Conservation (phyloP, 2,113 vertebrate genomes). For the Xiphophorus hellerii region DNA sequence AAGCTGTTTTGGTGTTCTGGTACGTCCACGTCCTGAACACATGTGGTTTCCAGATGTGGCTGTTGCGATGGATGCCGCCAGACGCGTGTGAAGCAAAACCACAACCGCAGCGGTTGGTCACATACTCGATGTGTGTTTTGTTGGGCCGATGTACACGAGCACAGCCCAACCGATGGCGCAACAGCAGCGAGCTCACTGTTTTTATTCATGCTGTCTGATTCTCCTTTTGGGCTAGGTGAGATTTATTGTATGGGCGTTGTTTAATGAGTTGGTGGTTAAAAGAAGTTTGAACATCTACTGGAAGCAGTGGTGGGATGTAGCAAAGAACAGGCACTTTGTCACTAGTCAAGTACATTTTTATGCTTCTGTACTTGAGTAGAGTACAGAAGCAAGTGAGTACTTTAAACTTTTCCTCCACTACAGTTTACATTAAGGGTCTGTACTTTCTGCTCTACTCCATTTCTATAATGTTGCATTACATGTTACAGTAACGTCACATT, state of each 20-base stretch:
- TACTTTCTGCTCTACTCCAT: too few relatives aligned
- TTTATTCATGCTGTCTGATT: background rate
- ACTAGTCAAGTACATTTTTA: too few relatives aligned
- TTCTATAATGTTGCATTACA: too few relatives aligned
- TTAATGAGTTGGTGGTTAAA: background rate
- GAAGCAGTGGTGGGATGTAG: too few relatives aligned
- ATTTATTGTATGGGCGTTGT: background rate
- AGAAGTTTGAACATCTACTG: background rate
- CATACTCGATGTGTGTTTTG: constrained; percentile 18
- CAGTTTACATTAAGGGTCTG: too few relatives aligned
- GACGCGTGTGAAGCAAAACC: constrained; percentile 32
- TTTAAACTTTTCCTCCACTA: too few relatives aligned
- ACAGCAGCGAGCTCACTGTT: constrained; percentile 5
- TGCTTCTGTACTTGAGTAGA: too few relatives aligned
- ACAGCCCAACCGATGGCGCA: background rate
- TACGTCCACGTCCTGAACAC: constrained; percentile 45
- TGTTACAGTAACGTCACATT: too few relatives aligned
- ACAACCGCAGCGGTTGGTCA: constrained; percentile 23
- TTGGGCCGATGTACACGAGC: background rate
- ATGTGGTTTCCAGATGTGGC: constrained; percentile 75
- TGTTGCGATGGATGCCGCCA: constrained; percentile 36
- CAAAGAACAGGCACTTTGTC: too few relatives aligned
- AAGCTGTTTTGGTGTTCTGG: constrained; percentile 50
- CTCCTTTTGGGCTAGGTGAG: background rate
- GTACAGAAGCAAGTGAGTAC: too few relatives aligned